Conservation (phyloP, 2,797 vertebrate species). For the Paratrypauchen microcephalus region DNA sequence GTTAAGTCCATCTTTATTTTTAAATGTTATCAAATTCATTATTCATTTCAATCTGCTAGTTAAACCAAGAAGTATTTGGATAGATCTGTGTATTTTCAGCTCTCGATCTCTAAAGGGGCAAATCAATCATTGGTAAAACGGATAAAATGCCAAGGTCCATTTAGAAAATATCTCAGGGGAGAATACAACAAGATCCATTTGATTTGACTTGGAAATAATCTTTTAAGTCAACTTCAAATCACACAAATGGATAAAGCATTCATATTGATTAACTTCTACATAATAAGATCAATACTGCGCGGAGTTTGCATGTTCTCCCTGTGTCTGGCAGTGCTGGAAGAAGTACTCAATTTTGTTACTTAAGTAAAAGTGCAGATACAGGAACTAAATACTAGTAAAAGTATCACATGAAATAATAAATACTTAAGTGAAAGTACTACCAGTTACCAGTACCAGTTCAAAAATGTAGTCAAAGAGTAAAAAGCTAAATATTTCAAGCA, state of each 20-base stretch:
- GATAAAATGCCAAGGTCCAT: slow-evolving; percentile 3
- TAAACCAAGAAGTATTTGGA: background rate
- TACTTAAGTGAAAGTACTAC: no score
- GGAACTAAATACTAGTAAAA: no score
- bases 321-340: background rate
- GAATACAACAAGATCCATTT: background rate
- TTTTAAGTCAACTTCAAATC: slow-evolving; percentile 11
- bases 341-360: no score
- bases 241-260: background rate
- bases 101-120: background rate
- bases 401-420: no score
- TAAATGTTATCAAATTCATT: background rate
- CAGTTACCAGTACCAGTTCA: no score
- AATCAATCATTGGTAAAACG: slow-evolving; percentile 4
- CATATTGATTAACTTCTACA: background rate
- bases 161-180: background rate
- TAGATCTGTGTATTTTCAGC: background rate
- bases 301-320: background rate
- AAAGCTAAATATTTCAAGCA: no score
- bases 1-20: background rate
- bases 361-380: no score
- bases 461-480: no score
- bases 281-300: background rate
- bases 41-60: background rate
- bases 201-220: slow-evolving; percentile 1